Evolutionary conservation across 2,113 vertebrate genomes (phyloP).

Genomic region (Bos indicus): DNA sequence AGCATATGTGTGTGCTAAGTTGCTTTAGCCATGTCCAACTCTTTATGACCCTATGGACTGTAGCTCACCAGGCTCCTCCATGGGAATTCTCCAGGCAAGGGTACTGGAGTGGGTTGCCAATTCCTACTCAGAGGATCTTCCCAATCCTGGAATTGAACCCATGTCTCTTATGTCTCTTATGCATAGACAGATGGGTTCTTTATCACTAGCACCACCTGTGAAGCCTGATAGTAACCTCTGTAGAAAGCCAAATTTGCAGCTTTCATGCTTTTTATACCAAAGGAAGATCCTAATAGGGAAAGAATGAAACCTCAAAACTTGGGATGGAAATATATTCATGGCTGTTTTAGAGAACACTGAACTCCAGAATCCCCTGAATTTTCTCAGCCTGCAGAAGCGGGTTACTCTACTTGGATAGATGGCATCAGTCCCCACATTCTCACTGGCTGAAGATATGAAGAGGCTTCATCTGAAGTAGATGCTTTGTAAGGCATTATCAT

Average conservation of each 20-base stretch:
- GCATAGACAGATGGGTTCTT: not conserved
- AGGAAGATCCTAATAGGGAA: not conserved
- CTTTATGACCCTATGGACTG: not conserved
- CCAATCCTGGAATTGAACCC: not conserved
- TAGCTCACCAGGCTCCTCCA: not conserved
- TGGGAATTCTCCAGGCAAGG: not conserved
- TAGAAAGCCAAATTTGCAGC: not conserved
- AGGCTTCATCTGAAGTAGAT: not conserved
- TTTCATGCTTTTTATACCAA: not conserved
- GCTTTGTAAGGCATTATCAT: not conserved
- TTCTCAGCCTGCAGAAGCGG: not conserved
- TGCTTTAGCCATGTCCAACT: not conserved
- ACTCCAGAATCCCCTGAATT: not conserved
- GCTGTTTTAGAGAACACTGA: not conserved
- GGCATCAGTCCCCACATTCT: not conserved
- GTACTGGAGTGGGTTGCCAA: not conserved
- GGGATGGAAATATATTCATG: not conserved
- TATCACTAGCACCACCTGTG: not conserved
- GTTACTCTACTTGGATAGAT: not conserved
- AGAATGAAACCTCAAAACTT: not conserved
- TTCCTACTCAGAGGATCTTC: not conserved
- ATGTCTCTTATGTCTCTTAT: not conserved
- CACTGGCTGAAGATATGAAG: not conserved
- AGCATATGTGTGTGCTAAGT: accelerated
- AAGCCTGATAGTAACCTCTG: not conserved